These are phyloP conservation scores for Ceratotherium simum DNA, from an alignment of 2,113 vertebrate genomes.

Conservation along the genomic window DNA sequence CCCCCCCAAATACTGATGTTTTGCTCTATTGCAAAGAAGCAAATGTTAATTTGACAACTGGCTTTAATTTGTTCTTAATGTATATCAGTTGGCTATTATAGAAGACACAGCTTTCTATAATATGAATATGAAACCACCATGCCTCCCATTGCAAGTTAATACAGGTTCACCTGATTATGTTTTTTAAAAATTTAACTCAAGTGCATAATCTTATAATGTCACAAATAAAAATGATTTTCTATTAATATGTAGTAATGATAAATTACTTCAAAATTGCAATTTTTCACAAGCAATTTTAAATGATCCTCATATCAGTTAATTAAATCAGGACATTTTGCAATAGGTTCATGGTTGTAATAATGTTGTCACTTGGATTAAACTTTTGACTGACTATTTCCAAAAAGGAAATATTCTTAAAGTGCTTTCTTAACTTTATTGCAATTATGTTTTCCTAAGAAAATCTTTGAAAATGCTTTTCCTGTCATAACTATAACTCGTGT, in stretches of 20 bases:
- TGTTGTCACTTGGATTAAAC: constrained; percentile 44
- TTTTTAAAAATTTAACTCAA: not conserved
- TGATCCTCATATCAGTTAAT: constrained; percentile 43
- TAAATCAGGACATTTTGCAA: constrained; percentile 51
- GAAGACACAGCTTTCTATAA: not conserved
- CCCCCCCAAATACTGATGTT: not conserved
- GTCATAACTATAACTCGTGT: constrained; percentile 14
- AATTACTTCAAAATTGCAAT: constrained; percentile 31
- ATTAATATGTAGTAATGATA: not conserved
- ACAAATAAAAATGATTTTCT: constrained; percentile 28
- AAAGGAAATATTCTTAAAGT: not conserved
- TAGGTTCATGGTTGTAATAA: not conserved
- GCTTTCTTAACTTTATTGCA: not conserved
- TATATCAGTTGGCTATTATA: not conserved
- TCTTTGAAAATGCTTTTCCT: not conserved
- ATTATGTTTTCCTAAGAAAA: not conserved
- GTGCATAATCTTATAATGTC: not conserved
- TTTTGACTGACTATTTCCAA: not conserved
- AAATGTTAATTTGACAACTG: not conserved
- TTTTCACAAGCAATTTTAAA: constrained; percentile 7
- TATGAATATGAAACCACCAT: not conserved
- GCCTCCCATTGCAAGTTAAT: not conserved
- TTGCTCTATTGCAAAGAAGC: not conserved
- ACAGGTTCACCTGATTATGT: not conserved
- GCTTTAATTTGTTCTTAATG: not conserved